Evolutionary conservation across 2,113 vertebrate genomes (phyloP).

Genomic region (Phoenicopterus ruber): DNA sequence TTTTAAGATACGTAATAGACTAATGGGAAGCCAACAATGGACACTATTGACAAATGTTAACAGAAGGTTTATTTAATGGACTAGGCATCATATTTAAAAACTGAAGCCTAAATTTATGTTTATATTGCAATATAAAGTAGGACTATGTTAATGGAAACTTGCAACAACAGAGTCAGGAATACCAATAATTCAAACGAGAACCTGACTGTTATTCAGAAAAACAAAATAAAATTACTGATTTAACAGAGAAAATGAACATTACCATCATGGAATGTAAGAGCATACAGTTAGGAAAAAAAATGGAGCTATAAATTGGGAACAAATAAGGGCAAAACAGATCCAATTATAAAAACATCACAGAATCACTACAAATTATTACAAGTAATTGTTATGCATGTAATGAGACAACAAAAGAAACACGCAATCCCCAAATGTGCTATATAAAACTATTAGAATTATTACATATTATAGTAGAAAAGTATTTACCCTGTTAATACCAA

Average conservation of each 20-base stretch:
- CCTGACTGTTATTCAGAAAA: not conserved
- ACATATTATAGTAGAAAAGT: not conserved
- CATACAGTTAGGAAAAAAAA: not conserved
- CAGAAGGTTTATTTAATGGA: not conserved
- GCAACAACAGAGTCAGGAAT: not conserved
- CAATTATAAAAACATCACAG: not conserved
- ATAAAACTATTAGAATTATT: not conserved
- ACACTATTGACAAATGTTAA: not conserved
- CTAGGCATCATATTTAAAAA: not conserved
- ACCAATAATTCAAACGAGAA: not conserved
- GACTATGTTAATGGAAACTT: not conserved
- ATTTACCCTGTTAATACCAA: not conserved
- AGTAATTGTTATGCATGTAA: not conserved
- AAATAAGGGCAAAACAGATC: not conserved
- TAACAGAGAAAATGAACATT: not conserved
- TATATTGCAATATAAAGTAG: not conserved
- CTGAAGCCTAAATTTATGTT: not conserved
- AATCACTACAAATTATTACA: not conserved
- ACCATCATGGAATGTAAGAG: fast-evolving
- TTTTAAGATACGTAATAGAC: not conserved
- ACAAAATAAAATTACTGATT: not conserved
- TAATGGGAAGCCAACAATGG: not conserved
- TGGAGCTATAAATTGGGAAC: not conserved
- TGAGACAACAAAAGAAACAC: fast-evolving
- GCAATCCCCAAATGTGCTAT: not conserved